These are phyloP conservation scores for Oreochromis grahami DNA, from an alignment of 2,797 vertebrate species.

Conservation along the genomic window DNA sequence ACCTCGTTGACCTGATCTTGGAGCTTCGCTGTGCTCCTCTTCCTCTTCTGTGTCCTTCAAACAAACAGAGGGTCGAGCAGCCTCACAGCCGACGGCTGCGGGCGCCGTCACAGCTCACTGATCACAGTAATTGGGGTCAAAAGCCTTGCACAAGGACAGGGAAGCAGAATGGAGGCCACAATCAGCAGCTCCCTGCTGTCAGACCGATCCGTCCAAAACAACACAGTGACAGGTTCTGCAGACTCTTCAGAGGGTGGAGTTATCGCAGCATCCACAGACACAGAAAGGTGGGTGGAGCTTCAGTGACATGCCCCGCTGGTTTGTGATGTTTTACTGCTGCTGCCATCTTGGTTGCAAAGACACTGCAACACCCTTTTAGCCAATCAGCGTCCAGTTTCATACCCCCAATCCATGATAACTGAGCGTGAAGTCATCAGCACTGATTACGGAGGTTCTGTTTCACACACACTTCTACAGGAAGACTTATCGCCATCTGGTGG, in stretches of 20 bases:
- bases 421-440: background rate
- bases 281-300: background rate
- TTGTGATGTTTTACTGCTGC: background rate
- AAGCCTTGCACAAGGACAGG: conserved; percentile 43
- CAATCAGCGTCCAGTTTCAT: background rate
- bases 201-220: background rate
- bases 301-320: background rate
- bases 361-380: background rate
- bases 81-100: conserved; percentile 8
- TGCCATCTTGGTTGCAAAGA: background rate
- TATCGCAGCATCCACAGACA: background rate
- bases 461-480: background rate
- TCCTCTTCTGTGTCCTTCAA: background rate
- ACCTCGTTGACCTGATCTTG: background rate
- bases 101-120: background rate
- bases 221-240: background rate
- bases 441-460: background rate
- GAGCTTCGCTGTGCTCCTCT: background rate
- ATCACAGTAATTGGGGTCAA: conserved; percentile 56
- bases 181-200: conserved; percentile 33
- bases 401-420: background rate
- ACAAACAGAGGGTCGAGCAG: background rate
- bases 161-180: conserved; percentile 30
- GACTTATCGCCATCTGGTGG: background rate
- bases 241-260: background rate